A percentile compares a stretch with the other conserved stretches of the same genome.
Conservation (phyloP, 2,888 invertebrate species). For the Eupithecia exiguata region DNA sequence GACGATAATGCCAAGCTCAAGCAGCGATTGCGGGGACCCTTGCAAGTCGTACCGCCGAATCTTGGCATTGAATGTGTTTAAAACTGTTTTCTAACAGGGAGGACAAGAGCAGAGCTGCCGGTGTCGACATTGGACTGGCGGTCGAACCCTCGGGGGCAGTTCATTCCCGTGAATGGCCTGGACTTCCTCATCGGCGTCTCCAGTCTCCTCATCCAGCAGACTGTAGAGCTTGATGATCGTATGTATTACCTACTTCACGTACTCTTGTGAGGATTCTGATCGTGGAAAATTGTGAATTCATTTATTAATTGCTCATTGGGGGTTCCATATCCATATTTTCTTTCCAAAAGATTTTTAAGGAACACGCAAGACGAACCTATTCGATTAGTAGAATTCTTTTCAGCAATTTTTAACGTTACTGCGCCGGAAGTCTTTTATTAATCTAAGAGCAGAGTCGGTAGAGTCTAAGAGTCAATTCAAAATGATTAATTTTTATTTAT, state of each 20-base stretch:
- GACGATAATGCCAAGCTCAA: neutral
- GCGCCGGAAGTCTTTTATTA: neutral
- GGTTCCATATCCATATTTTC: neutral
- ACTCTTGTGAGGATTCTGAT: neutral
- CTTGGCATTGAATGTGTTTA: neutral
- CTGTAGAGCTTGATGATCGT: conserved; percentile 90
- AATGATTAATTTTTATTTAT: neutral
- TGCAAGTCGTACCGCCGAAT: neutral
- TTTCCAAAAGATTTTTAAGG: neutral
- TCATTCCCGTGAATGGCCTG: conserved; percentile 86
- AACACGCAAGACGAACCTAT: neutral
- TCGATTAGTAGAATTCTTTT: neutral
- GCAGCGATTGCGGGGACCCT: neutral
- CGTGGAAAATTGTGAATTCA: neutral
- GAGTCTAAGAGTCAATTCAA: neutral
- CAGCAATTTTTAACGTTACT: neutral
- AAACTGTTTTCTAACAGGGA: conserved; percentile 35
- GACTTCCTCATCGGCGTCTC: conserved; percentile 88
- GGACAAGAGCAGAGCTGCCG: conserved; percentile 81
- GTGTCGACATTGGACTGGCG: conserved; percentile 85
- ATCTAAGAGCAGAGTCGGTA: neutral
- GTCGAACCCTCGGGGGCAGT: conserved; percentile 82
- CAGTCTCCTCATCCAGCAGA: conserved; percentile 89
- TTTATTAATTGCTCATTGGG: neutral
- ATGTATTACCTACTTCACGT: conserved; percentile 41